Conservation (phyloP, 2,797 vertebrate genomes). For the Brachyrhaphis roseni region DNA sequence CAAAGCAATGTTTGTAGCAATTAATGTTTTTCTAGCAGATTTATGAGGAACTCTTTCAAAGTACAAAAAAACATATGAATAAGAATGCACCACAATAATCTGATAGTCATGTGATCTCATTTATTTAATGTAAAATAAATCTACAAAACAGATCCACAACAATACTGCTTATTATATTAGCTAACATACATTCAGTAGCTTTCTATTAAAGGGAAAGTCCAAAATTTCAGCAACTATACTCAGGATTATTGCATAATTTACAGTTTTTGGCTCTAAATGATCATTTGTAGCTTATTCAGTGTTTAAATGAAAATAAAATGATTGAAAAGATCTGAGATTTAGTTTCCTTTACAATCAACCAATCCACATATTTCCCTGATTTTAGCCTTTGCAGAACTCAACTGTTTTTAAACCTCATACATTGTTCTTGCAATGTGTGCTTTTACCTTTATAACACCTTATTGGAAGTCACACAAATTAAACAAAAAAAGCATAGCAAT, state of each 20-base stretch:
- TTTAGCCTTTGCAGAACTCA: not conserved
- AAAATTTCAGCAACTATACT: not conserved
- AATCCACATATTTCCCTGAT: not conserved
- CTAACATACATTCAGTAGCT: not conserved
- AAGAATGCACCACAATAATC: not conserved
- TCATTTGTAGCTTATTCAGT: not conserved
- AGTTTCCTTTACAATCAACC: not conserved
- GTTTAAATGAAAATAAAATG: not conserved
- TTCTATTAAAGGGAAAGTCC: not conserved
- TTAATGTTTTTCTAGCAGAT: not conserved
- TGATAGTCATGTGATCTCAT: not conserved
- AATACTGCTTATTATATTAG: not conserved
- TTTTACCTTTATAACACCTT: not conserved
- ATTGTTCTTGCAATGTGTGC: not conserved
- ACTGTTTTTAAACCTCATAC: not conserved
- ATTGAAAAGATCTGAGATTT: not conserved
- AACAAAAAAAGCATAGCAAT: not conserved
- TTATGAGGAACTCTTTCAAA: not conserved
- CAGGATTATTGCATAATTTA: not conserved
- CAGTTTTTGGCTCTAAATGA: not conserved
- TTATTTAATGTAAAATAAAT: slow-evolving; percentile 8
- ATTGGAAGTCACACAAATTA: not conserved
- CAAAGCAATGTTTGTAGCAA: not conserved
- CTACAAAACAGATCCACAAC: not conserved
- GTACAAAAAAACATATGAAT: not conserved